Base-by-base conservation (phyloP, 2,797 vertebrate species). In the Megalops cyprinoides region DNA sequence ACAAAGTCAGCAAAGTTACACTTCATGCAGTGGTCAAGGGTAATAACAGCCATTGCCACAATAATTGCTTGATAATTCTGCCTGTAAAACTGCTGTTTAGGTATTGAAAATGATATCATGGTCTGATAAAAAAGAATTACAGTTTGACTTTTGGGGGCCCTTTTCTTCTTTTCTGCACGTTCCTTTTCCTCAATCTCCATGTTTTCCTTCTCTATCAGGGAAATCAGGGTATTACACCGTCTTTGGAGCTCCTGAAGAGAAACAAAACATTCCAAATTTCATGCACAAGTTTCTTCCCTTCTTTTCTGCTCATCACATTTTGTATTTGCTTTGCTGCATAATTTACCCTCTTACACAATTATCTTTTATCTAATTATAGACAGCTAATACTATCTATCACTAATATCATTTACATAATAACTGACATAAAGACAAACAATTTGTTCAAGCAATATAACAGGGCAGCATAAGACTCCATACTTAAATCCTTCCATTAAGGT, bases 171-270 rank as follows among this genome's bases (percentile, higher is more conserved):
- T 89, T 97, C 96, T 25, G 95, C 96, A 90, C 94, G 91, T 73
- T 97, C 96, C 87, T 95, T 96, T 90, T 97, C 96, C 87, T 97
- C 96, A 56, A 97, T 96, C 92, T 97, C 96, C 91, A 95, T 94
- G 84, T 97, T 97, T 92, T 97, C 96, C 88, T 96, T 96, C 88
- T 97, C 96, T 83, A 97, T 97, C 85, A 97, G 89, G 46, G 96
- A 96, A 90, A 97, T 97, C 34, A 97, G 94, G 8, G 96, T 97
- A 89, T 96, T 97, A 86, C 96, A 97, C 69, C 96, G 95, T 81
- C 96, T 94, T 89, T 97, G 96, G 76, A 97, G 96, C 87, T 97
- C 96, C 96, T 96, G 87, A 20, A 71, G 15, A 44, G 4, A 23
- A 44, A 37, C 28, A n/a, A n/a, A n/a, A n/a, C n/a, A n/a, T n/a